Evolutionary conservation across 2,113 vertebrate genomes (phyloP).

Genomic region (Cepphus grylle): DNA sequence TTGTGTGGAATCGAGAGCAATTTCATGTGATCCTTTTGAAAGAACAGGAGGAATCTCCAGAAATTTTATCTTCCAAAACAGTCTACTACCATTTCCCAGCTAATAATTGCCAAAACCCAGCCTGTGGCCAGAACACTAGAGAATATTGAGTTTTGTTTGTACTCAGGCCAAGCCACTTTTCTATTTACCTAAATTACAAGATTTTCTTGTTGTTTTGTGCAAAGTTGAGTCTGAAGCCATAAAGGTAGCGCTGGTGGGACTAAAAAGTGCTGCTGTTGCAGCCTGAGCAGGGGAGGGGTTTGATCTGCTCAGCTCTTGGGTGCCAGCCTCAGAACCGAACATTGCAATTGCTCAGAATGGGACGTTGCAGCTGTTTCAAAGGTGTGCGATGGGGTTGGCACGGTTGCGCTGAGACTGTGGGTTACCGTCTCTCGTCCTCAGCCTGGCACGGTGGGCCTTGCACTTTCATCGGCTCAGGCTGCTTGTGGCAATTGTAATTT

Average conservation of each 20-base stretch:
- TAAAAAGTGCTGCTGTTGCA: neutral
- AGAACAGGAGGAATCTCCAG: neutral
- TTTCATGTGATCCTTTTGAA: neutral
- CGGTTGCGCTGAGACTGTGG: rapidly evolving
- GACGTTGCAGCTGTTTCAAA: rapidly evolving
- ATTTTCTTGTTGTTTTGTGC: neutral
- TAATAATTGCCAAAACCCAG: conserved; percentile 3
- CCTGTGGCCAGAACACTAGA: neutral
- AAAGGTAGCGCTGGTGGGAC: neutral
- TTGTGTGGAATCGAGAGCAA: conserved; percentile 27
- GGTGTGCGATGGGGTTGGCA: neutral
- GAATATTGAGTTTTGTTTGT: neutral
- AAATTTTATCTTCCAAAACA: conserved; percentile 7
- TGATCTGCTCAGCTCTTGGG: neutral
- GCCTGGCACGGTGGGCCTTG: neutral
- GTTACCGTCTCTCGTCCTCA: rapidly evolving
- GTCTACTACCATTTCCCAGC: neutral
- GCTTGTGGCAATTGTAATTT: neutral
- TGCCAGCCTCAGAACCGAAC: neutral
- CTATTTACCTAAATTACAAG: neutral
- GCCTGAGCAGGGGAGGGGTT: neutral
- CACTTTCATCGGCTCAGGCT: neutral
- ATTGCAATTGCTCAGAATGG: neutral
- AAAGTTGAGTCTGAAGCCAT: neutral
- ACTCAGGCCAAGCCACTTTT: neutral